These are phyloP conservation scores for Netelia melanura DNA, from an alignment of 2,888 invertebrate species.

Conservation along the genomic window DNA sequence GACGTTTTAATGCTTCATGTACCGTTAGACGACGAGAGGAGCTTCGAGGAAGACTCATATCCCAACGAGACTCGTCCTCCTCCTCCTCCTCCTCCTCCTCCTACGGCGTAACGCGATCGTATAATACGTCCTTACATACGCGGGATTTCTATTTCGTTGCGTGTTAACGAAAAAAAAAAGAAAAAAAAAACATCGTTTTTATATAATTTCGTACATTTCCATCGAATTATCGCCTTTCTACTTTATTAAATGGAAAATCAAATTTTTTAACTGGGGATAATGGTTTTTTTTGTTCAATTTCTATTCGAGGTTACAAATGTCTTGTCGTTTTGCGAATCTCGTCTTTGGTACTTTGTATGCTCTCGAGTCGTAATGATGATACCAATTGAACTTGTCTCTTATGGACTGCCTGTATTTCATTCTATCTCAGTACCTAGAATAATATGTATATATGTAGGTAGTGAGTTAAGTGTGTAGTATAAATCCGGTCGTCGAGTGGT, in stretches of 20 bases:
- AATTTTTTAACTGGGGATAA: no score
- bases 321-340: background rate
- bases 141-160: background rate
- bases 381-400: conserved; percentile 23
- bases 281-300: background rate
- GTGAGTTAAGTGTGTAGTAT: background rate
- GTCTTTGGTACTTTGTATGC: background rate
- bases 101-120: conserved; percentile 11
- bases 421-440: conserved; percentile 1
- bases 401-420: background rate
- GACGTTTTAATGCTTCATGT: conserved; percentile 51
- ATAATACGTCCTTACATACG: background rate
- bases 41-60: conserved; percentile 25
- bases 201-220: no score
- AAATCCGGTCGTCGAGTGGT: conserved; percentile 28
- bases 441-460: background rate
- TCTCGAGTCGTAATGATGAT: conserved; percentile 15
- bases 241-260: no score
- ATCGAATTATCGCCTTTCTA: no score
- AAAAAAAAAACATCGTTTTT: background rate
- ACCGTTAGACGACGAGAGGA: conserved; percentile 49
- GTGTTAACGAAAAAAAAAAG: background rate
- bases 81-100: background rate
- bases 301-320: background rate
- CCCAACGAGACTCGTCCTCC: conserved; percentile 4